These are phyloP conservation scores for Coilia nasus DNA, from an alignment of 2,797 vertebrate genomes.

Conservation along the genomic window DNA sequence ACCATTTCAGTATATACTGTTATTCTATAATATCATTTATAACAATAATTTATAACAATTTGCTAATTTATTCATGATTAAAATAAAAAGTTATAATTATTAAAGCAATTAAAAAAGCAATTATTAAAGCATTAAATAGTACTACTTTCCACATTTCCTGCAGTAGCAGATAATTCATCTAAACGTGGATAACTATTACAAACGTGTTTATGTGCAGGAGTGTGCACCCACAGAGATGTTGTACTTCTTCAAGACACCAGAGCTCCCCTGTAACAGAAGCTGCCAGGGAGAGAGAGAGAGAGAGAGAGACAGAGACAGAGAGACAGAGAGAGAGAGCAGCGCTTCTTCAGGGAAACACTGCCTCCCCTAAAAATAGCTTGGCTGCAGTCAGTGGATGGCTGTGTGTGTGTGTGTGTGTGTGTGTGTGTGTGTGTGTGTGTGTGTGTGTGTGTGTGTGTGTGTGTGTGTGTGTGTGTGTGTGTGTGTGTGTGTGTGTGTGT, in stretches of 20 bases:
- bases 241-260: slow-evolving; percentile 60
- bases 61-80: no score
- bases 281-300: slow-evolving; percentile 41
- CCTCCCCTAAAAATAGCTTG: slow-evolving; percentile 77
- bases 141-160: background rate
- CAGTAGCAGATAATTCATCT: background rate
- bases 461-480: slow-evolving; percentile 18
- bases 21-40: no score
- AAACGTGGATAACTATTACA: background rate
- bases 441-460: slow-evolving; percentile 9
- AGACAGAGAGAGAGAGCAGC: background rate
- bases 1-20: no score
- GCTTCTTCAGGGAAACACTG: slow-evolving; percentile 68
- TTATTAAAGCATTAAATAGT: no score
- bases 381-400: slow-evolving; percentile 51
- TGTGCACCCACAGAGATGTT: background rate
- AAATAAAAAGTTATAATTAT: no score
- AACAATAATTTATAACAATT: no score
- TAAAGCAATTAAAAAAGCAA: no score
- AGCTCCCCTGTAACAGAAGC: slow-evolving; percentile 71
- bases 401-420: background rate
- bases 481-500: background rate
- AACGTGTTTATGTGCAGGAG: background rate
- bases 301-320: background rate
- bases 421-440: slow-evolving; percentile 1